These are phyloP conservation scores for Tetranychus piercei DNA, from an alignment of 2,888 invertebrate genomes.

Conservation along the genomic window DNA sequence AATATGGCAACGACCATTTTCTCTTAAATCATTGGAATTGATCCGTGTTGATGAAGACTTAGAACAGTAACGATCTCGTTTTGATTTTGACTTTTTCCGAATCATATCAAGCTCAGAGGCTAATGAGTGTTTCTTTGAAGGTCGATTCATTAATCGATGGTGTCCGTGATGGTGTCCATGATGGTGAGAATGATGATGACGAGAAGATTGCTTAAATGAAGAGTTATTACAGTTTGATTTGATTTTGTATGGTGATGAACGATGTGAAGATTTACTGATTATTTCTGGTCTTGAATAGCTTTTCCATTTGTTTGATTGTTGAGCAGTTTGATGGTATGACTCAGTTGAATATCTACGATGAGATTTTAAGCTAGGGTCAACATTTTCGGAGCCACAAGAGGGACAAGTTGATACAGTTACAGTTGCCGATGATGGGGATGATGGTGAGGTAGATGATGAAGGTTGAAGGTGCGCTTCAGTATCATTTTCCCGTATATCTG, in stretches of 20 bases:
- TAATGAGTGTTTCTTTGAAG: neutral
- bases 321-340: neutral
- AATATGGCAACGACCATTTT: neutral
- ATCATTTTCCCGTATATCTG: neutral
- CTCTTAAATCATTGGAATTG: neutral
- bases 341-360: neutral
- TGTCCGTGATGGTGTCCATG: neutral
- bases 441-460: neutral
- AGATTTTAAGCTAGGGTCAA: neutral
- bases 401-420: constrained; percentile 14
- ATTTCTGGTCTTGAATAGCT: neutral
- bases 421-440: constrained; percentile 8
- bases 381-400: constrained; percentile 6
- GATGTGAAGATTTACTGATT: neutral
- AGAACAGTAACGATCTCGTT: neutral
- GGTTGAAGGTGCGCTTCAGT: neutral
- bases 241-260: neutral
- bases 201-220: neutral
- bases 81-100: neutral
- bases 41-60: neutral
- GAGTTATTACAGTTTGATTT: neutral
- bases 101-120: neutral
- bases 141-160: neutral
- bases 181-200: constrained; percentile 7
- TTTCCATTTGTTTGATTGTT: neutral